Conservation (phyloP, 1,140 invertebrate species). For the Stenopsyche tienmushanensis region DNA sequence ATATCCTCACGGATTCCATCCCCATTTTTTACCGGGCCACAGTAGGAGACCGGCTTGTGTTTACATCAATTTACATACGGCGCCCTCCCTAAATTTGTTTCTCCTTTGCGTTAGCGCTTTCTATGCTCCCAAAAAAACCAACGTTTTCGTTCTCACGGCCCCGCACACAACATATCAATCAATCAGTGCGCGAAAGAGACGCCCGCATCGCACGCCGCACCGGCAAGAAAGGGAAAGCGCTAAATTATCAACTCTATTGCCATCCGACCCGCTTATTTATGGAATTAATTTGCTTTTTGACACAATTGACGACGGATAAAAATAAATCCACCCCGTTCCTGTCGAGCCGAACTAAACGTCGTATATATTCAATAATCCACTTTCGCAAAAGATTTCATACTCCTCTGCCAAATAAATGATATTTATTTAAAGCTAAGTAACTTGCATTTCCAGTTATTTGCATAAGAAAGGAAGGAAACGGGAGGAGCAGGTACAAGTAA, state of each 20-base stretch:
- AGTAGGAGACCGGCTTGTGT: background rate
- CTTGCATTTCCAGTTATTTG: conserved; percentile 24
- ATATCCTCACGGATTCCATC: conserved; percentile 2
- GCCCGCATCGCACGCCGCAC: conserved; percentile 11
- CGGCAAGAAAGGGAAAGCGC: conserved; percentile 3
- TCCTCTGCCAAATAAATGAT: too few species aligned
- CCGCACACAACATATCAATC: conserved; percentile 33
- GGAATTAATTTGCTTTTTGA: conserved; percentile 40
- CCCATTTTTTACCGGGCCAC: conserved; percentile 1
- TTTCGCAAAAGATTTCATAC: too few species aligned
- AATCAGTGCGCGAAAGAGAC: conserved; percentile 40
- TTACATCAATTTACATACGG: conserved; percentile 16
- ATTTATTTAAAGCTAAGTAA: too few species aligned
- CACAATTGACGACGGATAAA: conserved; percentile 27
- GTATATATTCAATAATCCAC: too few species aligned
- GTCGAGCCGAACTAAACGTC: too few species aligned
- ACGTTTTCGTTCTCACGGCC: conserved; percentile 29
- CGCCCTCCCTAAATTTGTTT: conserved; percentile 7
- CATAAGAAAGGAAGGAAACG: conserved; percentile 38
- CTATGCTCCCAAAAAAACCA: background rate
- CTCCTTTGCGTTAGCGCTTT: conserved; percentile 8
- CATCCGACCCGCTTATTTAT: conserved; percentile 30
- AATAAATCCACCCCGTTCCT: conserved; percentile 10
- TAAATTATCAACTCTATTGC: conserved; percentile 6
- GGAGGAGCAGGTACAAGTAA: conserved; percentile 19